Evolutionary conservation across 2,888 invertebrate genomes (phyloP).

Genomic region (Sinodicranocentrus sp.): DNA sequence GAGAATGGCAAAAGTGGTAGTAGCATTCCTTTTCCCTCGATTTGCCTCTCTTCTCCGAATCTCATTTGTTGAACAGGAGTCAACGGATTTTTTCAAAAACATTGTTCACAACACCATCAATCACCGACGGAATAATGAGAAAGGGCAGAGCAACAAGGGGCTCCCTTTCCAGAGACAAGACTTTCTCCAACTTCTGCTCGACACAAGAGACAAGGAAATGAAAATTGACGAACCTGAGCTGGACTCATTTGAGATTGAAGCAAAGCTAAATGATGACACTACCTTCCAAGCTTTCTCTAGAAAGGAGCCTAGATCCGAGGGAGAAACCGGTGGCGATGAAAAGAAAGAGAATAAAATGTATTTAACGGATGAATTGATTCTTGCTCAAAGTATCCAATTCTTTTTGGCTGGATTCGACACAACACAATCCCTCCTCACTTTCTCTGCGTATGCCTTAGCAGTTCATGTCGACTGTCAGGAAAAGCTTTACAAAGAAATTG

Average conservation of each 20-base stretch:
- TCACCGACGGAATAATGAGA: conserved; percentile 60
- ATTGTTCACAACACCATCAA: conserved; percentile 55
- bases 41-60: conserved; percentile 42
- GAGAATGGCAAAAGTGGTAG: conserved; percentile 54
- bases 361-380: conserved; percentile 64
- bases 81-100: conserved; percentile 54
- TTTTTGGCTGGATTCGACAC: conserved; percentile 57
- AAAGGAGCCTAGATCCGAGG: background rate
- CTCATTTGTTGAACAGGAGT: conserved; percentile 61
- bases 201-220: conserved; percentile 57
- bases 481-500: conserved; percentile 46
- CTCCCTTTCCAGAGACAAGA: conserved; percentile 31
- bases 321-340: conserved; percentile 18
- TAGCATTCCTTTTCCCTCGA: conserved; percentile 38
- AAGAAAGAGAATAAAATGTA: conserved; percentile 42
- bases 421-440: conserved; percentile 29
- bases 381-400: conserved; percentile 56
- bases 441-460: conserved; percentile 51
- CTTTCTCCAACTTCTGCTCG: conserved; percentile 64
- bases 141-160: conserved; percentile 27
- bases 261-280: conserved; percentile 42
- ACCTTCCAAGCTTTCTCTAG: conserved; percentile 4
- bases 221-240: conserved; percentile 61
- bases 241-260: conserved; percentile 46
- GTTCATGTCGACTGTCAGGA: conserved; percentile 65